phyloP scores from a whole-genome alignment of 2,888 invertebrate species.

The Zootermopsis nevadensis region DNA sequence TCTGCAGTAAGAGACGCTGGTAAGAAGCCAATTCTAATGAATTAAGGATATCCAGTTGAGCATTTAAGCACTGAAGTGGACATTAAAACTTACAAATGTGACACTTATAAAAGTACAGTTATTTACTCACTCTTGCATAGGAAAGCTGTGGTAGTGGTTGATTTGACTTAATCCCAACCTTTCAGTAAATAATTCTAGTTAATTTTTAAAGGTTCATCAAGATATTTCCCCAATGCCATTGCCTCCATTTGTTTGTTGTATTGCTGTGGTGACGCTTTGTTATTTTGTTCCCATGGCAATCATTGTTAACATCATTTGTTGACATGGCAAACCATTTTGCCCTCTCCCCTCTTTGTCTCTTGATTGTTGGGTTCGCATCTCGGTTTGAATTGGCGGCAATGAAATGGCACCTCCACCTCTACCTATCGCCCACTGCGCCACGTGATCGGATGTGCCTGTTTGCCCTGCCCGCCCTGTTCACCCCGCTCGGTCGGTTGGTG shows the following conservation, averaged over 20 bases:
- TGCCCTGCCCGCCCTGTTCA: constrained; percentile 50
- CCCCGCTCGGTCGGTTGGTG: constrained; percentile 32
- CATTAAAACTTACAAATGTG: constrained; percentile 19
- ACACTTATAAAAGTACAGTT: neutral
- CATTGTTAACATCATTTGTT: constrained; percentile 61
- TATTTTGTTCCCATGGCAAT: constrained; percentile 53
- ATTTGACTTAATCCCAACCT: constrained; percentile 27
- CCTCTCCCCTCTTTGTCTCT: constrained; percentile 72
- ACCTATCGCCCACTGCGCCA: constrained; percentile 47
- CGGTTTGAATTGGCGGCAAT: constrained; percentile 54
- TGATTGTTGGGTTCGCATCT: constrained; percentile 68
- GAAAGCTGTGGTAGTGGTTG: constrained; percentile 50
- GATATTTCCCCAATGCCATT: constrained; percentile 48
- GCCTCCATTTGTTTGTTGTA: constrained; percentile 51
- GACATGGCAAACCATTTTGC: constrained; percentile 75
- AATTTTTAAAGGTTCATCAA: constrained; percentile 39
- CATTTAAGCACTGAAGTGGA: constrained; percentile 32
- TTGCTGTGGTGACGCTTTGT: constrained; percentile 53
- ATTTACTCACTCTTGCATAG: constrained; percentile 29
- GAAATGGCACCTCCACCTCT: constrained; percentile 52
- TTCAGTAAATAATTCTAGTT: constrained; percentile 30
- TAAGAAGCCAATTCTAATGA: constrained; percentile 25
- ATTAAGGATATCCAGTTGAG: constrained; percentile 39
- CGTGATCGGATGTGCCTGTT: constrained; percentile 50
- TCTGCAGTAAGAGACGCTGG: constrained; percentile 33